phyloP scores from a whole-genome alignment of 2,113 vertebrate species.

The Gavialis gangeticus region DNA sequence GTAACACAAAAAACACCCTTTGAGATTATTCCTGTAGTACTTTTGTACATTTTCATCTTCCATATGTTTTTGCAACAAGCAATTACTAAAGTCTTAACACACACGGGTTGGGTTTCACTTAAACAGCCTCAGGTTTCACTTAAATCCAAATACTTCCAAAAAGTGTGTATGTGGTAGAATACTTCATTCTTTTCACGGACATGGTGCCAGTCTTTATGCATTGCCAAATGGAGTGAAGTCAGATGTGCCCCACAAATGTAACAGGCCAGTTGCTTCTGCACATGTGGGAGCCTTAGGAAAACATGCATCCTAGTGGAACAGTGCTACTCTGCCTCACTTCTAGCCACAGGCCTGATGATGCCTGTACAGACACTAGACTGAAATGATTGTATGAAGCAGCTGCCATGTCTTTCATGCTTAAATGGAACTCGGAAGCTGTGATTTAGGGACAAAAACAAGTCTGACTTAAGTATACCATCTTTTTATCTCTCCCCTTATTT shows the following conservation, averaged over 20 bases:
- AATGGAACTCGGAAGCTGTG: neutral
- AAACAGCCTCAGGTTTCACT: neutral
- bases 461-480: neutral
- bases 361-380: neutral
- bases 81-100: neutral
- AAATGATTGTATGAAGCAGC: neutral
- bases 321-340: neutral
- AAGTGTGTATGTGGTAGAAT: neutral
- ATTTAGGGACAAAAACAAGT: neutral
- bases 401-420: constrained; percentile 6
- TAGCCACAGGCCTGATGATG: neutral
- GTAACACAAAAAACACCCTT: too few species aligned
- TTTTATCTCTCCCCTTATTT: neutral
- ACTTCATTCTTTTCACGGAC: neutral
- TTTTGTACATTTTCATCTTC: neutral
- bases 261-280: fast-evolving
- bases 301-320: neutral
- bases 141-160: neutral
- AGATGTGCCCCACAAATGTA: neutral
- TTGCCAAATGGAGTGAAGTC: neutral
- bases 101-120: neutral
- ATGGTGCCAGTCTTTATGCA: neutral
- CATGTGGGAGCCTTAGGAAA: neutral
- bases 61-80: neutral
- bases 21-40: neutral